Evolutionary conservation across 2,888 invertebrate species (phyloP).

Genomic region (Dolomedes plantarius): DNA sequence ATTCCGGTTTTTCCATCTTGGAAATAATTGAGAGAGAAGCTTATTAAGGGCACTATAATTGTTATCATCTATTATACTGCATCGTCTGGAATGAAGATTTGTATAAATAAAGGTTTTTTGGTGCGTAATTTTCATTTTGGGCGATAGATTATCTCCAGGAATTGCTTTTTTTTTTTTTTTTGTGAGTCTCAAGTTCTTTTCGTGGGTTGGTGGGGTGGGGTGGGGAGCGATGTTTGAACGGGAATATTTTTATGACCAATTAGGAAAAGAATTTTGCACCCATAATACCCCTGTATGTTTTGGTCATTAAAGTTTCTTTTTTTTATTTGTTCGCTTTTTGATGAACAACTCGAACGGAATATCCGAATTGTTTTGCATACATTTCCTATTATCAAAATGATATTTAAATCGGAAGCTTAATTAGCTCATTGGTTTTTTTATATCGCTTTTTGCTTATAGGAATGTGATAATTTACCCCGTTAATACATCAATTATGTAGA

Average conservation of each 20-base stretch:
- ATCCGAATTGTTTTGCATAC: neutral
- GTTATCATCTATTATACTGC: slow-evolving; percentile 43
- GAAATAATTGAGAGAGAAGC: slow-evolving; percentile 43
- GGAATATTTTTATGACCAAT: slow-evolving; percentile 8
- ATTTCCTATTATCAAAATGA: neutral
- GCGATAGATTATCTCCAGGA: neutral
- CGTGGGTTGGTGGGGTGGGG: too few relatives aligned
- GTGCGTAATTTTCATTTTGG: neutral
- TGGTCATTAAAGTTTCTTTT: neutral
- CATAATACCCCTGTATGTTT: neutral
- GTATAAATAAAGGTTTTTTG: neutral
- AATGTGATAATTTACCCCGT: too few relatives aligned
- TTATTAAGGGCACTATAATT: slow-evolving; percentile 38
- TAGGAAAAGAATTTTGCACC: neutral
- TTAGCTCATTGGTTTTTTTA: neutral
- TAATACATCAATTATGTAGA: too few relatives aligned
- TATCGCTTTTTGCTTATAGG: too few relatives aligned
- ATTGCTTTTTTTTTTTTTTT: neutral
- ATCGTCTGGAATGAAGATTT: neutral
- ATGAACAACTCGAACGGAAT: neutral
- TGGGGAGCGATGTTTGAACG: neutral
- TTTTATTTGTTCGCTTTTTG: neutral
- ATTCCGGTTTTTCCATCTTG: neutral
- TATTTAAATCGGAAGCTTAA: neutral
- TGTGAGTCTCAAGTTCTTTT: too few relatives aligned